Percentiles rank a stretch among this genome's conserved stretches.
phyloP scores from a whole-genome alignment of 1,140 invertebrate genomes.

The Ips nitidus region DNA sequence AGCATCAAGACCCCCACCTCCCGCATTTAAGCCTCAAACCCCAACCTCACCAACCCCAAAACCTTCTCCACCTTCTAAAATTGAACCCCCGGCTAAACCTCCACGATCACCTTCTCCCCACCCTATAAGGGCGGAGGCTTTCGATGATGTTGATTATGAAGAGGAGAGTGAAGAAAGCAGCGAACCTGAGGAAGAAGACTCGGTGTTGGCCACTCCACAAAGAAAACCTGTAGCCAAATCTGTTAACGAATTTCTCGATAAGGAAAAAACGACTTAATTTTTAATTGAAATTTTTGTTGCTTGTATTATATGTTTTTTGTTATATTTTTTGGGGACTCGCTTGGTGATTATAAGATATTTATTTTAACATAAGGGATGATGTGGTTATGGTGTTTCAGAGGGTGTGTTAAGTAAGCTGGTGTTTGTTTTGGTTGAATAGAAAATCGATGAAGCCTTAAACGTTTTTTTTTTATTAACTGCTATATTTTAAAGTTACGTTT shows the following conservation, averaged over 20 bases:
- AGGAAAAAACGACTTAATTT: conserved; percentile 21
- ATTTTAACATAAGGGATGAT: neutral
- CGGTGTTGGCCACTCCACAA: conserved; percentile 41
- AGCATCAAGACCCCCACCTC: conserved; percentile 17
- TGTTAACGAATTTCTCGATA: conserved; percentile 42
- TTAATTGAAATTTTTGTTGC: conserved; percentile 13
- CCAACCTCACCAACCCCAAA: conserved; percentile 15
- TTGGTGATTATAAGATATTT: neutral
- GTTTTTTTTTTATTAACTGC: too few species aligned
- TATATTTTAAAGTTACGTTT: too few species aligned
- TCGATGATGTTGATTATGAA: conserved; percentile 46
- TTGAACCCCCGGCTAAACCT: conserved; percentile 43
- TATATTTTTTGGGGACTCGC: neutral
- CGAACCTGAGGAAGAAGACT: conserved; percentile 44
- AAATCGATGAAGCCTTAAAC: too few species aligned
- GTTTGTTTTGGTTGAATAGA: too few species aligned
- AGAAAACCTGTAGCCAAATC: conserved; percentile 28
- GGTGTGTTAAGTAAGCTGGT: too few species aligned
- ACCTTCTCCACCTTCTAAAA: conserved; percentile 15
- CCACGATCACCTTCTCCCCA: conserved; percentile 48
- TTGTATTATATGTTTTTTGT: conserved; percentile 6
- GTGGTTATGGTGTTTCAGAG: too few species aligned
- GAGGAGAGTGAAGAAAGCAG: conserved; percentile 45
- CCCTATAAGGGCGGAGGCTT: conserved; percentile 42
- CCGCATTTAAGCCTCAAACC: conserved; percentile 19